These are phyloP conservation scores for Orgyia antiqua DNA, from an alignment of 2,888 invertebrate species.

Conservation along the genomic window DNA sequence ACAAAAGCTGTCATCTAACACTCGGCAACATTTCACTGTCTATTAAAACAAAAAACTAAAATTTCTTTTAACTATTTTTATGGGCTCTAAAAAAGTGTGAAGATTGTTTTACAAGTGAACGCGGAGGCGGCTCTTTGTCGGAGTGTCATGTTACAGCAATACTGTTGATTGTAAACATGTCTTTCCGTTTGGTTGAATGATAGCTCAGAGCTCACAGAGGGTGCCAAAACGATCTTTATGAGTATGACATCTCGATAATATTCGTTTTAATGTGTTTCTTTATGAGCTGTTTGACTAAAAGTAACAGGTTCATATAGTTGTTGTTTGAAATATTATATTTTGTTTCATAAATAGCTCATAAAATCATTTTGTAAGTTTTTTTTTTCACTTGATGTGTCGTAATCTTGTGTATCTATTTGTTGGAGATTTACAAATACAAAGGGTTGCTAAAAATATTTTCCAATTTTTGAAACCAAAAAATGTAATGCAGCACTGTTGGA, in stretches of 20 bases:
- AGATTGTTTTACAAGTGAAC: slow-evolving; percentile 73
- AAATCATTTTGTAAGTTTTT: background rate
- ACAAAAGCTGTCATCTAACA: slow-evolving; percentile 76
- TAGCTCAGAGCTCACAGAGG: slow-evolving; percentile 55
- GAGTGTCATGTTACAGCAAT: slow-evolving; percentile 57
- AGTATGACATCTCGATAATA: slow-evolving; percentile 21
- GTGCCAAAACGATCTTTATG: slow-evolving; percentile 46
- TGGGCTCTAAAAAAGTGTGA: slow-evolving; percentile 72
- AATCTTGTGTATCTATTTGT: too few relatives aligned
- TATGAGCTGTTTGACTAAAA: slow-evolving; percentile 16
- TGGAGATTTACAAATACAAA: too few relatives aligned
- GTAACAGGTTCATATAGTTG: slow-evolving; percentile 12
- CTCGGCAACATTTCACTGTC: slow-evolving; percentile 77
- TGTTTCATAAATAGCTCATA: slow-evolving; percentile 2
- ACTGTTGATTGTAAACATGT: slow-evolving; percentile 73
- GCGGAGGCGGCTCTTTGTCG: slow-evolving; percentile 73
- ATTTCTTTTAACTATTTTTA: slow-evolving; percentile 77
- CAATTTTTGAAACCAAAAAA: too few relatives aligned
- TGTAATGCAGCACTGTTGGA: too few relatives aligned
- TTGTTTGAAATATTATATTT: slow-evolving; percentile 7
- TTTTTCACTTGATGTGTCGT: background rate
- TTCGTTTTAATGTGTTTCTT: slow-evolving; percentile 22
- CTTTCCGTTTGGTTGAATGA: slow-evolving; percentile 65
- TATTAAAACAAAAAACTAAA: slow-evolving; percentile 66
- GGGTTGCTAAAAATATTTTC: too few relatives aligned